These are phyloP conservation scores for Aurelia aurita DNA, from an alignment of 30 jellyfish, hydroid and myxozoan genomes.

Conservation along the genomic window DNA sequence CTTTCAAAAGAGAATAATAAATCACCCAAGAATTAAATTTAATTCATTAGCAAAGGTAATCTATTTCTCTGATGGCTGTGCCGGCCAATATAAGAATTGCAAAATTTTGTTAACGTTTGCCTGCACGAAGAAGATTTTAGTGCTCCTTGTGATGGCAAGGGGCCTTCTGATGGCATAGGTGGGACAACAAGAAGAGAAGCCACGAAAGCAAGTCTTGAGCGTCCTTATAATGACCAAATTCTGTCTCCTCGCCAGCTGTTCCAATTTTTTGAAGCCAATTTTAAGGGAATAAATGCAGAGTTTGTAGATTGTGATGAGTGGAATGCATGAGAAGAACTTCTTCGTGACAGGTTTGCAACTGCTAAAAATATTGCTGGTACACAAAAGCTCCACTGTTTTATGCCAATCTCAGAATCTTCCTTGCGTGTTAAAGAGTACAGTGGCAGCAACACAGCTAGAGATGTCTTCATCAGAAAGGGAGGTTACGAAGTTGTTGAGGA, in stretches of 20 bases:
- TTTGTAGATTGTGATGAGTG: neutral
- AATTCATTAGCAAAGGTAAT: neutral
- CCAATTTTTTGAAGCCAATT: neutral
- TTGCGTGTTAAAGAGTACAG: neutral
- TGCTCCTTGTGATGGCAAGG: conserved; percentile 70
- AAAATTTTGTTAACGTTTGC: conserved; percentile 31
- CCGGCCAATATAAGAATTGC: conserved; percentile 30
- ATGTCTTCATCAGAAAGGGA: neutral
- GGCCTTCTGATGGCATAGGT: conserved; percentile 77
- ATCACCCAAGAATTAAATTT: neutral
- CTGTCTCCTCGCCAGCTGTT: conserved; percentile 18
- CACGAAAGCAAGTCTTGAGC: conserved; percentile 45
- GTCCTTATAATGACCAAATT: conserved; percentile 12
- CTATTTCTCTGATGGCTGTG: conserved; percentile 61
- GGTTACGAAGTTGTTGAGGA: neutral
- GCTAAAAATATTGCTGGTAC: conserved; percentile 53
- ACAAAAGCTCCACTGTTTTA: conserved; percentile 11
- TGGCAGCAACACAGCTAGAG: neutral
- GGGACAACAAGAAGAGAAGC: conserved; percentile 41
- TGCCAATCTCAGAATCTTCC: conserved; percentile 5
- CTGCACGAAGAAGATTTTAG: conserved; percentile 56
- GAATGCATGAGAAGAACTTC: conserved; percentile 7
- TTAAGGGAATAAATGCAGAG: conserved; percentile 17
- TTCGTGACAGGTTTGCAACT: conserved; percentile 9
- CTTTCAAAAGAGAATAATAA: neutral